Base-by-base conservation (phyloP, 2,797 vertebrate species). In the Sylvia borin region DNA sequence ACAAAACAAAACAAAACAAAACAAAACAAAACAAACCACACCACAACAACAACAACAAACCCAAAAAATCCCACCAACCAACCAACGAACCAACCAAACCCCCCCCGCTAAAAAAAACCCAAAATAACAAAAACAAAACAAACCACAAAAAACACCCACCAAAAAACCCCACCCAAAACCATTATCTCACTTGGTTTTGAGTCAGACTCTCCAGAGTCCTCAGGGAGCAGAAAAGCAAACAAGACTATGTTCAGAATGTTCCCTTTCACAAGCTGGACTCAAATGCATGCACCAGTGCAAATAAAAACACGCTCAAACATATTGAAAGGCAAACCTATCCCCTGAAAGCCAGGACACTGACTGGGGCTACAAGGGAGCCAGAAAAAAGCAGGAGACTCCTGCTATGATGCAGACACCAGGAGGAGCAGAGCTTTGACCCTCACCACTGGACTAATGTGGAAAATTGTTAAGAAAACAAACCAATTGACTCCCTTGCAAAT, bases 131-230 rank as follows among this genome's bases (percentile, higher is more conserved):
- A 5, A 60, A 60, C 7, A 38, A 19, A 6, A 17, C 2, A 6
- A 0, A 29, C 5, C 79, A 95, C 95, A 34, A 11, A 43, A 6
- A 0, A 36, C 36, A 36, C 36, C 36, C 36, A 36, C 36, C 36
- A 36, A 36, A 36, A 36, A 36, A 36, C 8, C 36, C 36, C 36
- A 36, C 36, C 36, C 36, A 36, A 36, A 96, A 95, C 22, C 88
- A 97, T 97, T 95, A 96, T 96, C 96, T 97, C 95, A 93, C 38
- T 96, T 88, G 72, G 48, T 77, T 95, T 96, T 97, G 89, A 97
- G 81, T 97, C 90, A 97, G 90, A 60, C 38, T 80, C 88, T 97
- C 91, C 93, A 95, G 89, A 95, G 92, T 96, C 96, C 96, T 90
- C 58, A 43, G 95, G 85, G 90, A 86, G 57, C 45, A 87, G 50